Evolutionary conservation across 2,888 invertebrate genomes (phyloP), one percentile per base, ranked within the genome.

Genomic region (Biston stratarius): DNA sequence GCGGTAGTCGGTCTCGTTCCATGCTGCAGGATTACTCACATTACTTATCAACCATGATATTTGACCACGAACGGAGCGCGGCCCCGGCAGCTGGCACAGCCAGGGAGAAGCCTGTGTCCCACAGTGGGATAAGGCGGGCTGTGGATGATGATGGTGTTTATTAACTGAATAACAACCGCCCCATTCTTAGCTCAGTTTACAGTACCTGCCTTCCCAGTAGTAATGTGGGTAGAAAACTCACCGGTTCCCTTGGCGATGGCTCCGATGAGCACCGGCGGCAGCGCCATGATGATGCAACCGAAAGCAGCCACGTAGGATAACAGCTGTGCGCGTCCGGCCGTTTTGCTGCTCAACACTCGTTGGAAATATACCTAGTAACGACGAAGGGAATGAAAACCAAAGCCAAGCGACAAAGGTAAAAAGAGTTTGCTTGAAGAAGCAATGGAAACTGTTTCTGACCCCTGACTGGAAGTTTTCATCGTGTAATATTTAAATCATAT

Each of bases 221-320:
- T 24, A 24, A 24, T 24, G 24, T 24, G 24, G 3, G 24, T 24
- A 11, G 24, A 51, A 40, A 12, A 14, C 71, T 94, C 86, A 99
- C 99, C 96, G 77, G 99, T 99, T 74, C 97, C 97, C 92, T 98
- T 97, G 60, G 99, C 99, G 80, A 99, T 98, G 72, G 99, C 99
- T 73, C 99, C 99, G 81, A 99, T 99, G 68, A 99, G 95, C 65
- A 99, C 98, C 3, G 99, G 98, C 44, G 99, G 99, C 78, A 99
- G 97, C 56, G 99, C 99, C 99, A 99, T 99, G 81, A 99, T 93
- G 80, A 99, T 96, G 91, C 99, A 99, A 24, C 99, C 99, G 71
- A 97, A 92, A 8, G 99, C 99, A 0, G 99, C 99, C 59, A 99
- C 98, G 91, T 98, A 99, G 36, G 99, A 99, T 76, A 99, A 94